Evolutionary conservation across 2,888 invertebrate genomes (phyloP).

Genomic region (Neelides folsomi): DNA sequence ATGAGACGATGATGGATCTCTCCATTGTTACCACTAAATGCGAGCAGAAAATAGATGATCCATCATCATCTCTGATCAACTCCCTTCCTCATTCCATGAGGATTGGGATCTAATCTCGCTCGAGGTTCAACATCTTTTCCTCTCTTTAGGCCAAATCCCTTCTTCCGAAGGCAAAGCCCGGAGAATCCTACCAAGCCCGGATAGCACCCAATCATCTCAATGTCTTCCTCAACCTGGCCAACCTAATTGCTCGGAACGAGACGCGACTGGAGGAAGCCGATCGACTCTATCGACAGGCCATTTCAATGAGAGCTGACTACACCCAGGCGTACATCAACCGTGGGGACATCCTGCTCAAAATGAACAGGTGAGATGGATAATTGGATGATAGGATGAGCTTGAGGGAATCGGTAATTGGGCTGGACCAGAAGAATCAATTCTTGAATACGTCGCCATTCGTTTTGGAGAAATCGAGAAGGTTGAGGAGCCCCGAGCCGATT

Average conservation of each 20-base stretch:
- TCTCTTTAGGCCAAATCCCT: constrained; percentile 59
- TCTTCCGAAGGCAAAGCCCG: constrained; percentile 78
- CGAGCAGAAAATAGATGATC: background rate
- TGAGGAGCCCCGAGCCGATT: too few species aligned
- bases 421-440: background rate
- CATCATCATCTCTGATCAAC: background rate
- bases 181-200: constrained; percentile 86
- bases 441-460: background rate
- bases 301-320: constrained; percentile 93
- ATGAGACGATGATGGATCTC: too few species aligned
- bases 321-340: constrained; percentile 93
- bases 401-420: background rate
- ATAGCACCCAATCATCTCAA: constrained; percentile 92
- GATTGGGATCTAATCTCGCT: background rate
- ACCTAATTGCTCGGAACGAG: constrained; percentile 81
- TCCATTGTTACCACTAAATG: too few species aligned
- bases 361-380: constrained; percentile 49
- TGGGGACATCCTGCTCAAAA: constrained; percentile 85
- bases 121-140: constrained; percentile 1
- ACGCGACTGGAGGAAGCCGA: constrained; percentile 88
- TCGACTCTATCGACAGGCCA: constrained; percentile 82
- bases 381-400: background rate
- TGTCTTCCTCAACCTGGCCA: constrained; percentile 88
- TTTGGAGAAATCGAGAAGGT: too few species aligned
- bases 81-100: background rate